Conservation (phyloP, 1,140 invertebrate genomes). For the Dreissena polymorpha region DNA sequence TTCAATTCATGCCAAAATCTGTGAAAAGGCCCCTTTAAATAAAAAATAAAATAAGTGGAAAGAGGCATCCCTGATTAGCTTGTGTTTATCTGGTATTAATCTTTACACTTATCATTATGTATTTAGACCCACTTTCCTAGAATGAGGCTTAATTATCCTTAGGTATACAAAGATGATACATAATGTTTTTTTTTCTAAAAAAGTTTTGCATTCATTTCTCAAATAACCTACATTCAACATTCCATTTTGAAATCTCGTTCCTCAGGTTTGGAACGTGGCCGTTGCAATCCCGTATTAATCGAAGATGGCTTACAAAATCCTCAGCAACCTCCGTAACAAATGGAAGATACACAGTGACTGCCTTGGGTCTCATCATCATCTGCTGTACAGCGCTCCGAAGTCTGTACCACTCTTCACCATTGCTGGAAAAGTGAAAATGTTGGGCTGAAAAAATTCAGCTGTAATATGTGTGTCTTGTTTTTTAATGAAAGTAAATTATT, state of each 20-base stretch:
- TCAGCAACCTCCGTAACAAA: constrained; percentile 67
- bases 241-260: constrained; percentile 76
- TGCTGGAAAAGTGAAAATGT: constrained; percentile 56
- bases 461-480: no score
- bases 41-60: no score
- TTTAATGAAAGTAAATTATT: no score
- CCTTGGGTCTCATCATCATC: constrained; percentile 73
- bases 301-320: constrained; percentile 67
- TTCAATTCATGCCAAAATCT: no score
- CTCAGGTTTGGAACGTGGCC: constrained; percentile 73
- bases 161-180: background rate
- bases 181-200: background rate
- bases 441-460: background rate
- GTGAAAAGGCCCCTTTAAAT: no score
- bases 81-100: no score
- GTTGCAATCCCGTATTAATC: constrained; percentile 55
- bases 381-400: constrained; percentile 70
- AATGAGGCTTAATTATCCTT: background rate
- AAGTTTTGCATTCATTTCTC: background rate
- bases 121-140: constrained; percentile 11
- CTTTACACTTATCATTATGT: no score
- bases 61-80: no score
- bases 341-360: constrained; percentile 69
- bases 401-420: constrained; percentile 75
- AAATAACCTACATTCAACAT: constrained; percentile 76